A percentile compares a stretch with the other conserved stretches of the same genome.
These are phyloP conservation scores for Scylla paramamosain DNA, from an alignment of 1,140 invertebrate genomes.

Conservation along the genomic window DNA sequence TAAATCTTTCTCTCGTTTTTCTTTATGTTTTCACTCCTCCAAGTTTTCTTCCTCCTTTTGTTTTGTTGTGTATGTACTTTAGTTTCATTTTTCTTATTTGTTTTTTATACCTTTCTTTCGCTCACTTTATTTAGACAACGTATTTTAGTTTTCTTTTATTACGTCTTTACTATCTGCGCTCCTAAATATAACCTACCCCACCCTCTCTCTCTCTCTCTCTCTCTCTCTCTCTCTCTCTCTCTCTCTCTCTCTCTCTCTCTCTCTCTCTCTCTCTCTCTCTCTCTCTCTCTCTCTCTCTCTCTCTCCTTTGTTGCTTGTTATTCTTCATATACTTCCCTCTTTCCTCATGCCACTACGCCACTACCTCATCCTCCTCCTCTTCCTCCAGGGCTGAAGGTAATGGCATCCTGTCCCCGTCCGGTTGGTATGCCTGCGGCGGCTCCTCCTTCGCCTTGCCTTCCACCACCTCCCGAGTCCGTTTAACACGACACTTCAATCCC, in stretches of 20 bases:
- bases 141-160: background rate
- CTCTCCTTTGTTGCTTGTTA: background rate
- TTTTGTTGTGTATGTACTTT: background rate
- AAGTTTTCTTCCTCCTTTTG: background rate
- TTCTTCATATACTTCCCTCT: background rate
- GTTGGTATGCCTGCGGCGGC: too few relatives aligned
- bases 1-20: background rate
- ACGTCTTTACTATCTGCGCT: background rate
- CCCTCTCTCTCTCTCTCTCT: background rate
- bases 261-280: background rate
- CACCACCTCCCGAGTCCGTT: background rate
- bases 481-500: constrained; percentile 22
- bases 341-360: background rate
- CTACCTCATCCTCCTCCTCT: background rate
- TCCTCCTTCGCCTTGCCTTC: background rate
- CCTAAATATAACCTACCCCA: too few relatives aligned
- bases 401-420: too few relatives aligned
- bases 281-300: background rate
- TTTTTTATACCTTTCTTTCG: background rate
- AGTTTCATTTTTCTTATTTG: background rate
- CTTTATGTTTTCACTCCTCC: background rate
- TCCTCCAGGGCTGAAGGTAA: background rate
- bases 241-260: background rate
- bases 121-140: background rate
- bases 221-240: constrained; percentile 4